Percentiles rank a stretch among this genome's conserved stretches.
These are phyloP conservation scores for Eidolon dupreanum DNA, from an alignment of 2,797 vertebrate species.

Conservation along the genomic window DNA sequence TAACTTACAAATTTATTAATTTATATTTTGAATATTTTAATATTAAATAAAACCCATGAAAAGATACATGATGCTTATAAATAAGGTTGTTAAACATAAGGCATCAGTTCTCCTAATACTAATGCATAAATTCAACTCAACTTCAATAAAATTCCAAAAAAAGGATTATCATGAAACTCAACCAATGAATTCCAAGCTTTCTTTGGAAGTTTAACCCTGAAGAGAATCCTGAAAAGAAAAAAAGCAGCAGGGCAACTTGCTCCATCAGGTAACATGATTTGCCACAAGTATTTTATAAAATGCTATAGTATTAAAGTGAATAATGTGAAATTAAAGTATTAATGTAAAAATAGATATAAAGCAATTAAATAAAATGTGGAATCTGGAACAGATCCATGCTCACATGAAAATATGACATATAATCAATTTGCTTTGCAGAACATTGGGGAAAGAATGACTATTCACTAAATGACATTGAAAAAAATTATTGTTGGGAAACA, in stretches of 20 bases:
- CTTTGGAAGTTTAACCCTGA: background rate
- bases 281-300: background rate
- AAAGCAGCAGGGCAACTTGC: background rate
- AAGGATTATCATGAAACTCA: background rate
- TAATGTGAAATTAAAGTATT: background rate
- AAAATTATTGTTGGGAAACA: slow-evolving; percentile 11
- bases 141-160: background rate
- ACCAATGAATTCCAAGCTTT: background rate
- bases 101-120: background rate
- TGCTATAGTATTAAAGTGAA: background rate
- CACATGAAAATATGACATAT: background rate
- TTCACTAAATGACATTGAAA: background rate
- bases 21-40: background rate
- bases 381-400: background rate
- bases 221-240: background rate
- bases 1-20: background rate
- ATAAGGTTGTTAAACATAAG: background rate
- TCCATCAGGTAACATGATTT: background rate
- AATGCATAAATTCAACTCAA: background rate
- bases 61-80: background rate
- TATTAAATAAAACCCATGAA: background rate
- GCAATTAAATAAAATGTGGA: background rate
- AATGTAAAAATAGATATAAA: background rate
- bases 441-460: background rate
- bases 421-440: background rate